Conservation (phyloP, 2,113 vertebrate genomes). For the Polyodon spathula region DNA sequence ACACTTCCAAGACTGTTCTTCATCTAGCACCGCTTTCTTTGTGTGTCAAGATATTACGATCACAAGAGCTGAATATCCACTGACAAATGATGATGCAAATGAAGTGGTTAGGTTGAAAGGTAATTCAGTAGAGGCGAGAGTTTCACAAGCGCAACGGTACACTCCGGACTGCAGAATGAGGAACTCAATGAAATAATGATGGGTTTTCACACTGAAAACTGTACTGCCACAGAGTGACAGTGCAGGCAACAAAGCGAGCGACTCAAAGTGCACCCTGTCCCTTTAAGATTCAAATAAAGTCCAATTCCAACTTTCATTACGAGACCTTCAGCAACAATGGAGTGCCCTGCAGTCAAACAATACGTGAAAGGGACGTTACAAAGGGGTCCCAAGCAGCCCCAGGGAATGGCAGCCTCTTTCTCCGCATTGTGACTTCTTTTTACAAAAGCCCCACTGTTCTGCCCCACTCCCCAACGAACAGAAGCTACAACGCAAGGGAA, state of each 20-base stretch:
- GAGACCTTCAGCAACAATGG: slow-evolving; percentile 29
- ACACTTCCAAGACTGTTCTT: not conserved
- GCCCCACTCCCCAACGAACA: slow-evolving; percentile 22
- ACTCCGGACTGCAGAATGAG: not conserved
- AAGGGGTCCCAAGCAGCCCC: slow-evolving; percentile 32
- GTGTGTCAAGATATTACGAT: not conserved
- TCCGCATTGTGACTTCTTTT: slow-evolving; percentile 42
- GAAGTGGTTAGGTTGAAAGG: not conserved
- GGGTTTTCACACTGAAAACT: not conserved
- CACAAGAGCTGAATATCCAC: not conserved
- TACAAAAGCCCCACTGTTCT: slow-evolving; percentile 65
- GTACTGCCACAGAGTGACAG: not conserved
- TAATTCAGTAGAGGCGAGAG: not conserved
- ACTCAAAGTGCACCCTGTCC: slow-evolving; percentile 37
- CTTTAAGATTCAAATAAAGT: slow-evolving; percentile 31
- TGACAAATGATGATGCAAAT: slow-evolving; percentile 16
- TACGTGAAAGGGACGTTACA: slow-evolving; percentile 38
- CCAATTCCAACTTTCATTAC: slow-evolving; percentile 33
- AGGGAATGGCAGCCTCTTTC: slow-evolving; percentile 39
- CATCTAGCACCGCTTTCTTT: not conserved
- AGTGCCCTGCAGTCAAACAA: slow-evolving; percentile 34
- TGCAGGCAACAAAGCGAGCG: slow-evolving; percentile 3
- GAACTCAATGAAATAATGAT: slow-evolving; percentile 10
- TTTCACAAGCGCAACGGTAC: not conserved
- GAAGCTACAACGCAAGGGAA: slow-evolving; percentile 52